These are phyloP conservation scores for Riptortus pedestris DNA, from an alignment of 1,140 invertebrate genomes.

Conservation along the genomic window DNA sequence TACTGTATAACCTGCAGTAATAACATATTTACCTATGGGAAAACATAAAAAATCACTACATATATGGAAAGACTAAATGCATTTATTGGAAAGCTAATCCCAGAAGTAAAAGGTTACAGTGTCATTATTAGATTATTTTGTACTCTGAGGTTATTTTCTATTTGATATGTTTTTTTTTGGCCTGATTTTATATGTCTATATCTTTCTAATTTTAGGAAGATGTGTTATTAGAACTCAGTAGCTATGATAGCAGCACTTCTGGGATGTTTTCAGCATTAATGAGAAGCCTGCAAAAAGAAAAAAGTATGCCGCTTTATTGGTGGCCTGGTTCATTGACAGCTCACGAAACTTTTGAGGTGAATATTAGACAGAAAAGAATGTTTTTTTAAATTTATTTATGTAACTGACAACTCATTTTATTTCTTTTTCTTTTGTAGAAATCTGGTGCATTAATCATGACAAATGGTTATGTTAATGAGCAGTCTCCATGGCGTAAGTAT, in stretches of 20 bases:
- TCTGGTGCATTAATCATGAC: constrained; percentile 66
- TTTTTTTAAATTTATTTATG: neutral
- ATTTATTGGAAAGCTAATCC: too few relatives aligned
- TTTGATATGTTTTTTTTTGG: too few relatives aligned
- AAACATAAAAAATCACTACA: too few relatives aligned
- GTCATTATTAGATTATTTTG: too few relatives aligned
- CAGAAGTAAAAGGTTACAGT: too few relatives aligned
- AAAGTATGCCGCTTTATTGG: constrained; percentile 40
- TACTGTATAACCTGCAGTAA: too few relatives aligned
- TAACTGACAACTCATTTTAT: neutral
- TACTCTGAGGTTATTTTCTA: too few relatives aligned
- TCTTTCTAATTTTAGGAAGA: constrained; percentile 42
- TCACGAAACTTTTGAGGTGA: constrained; percentile 52
- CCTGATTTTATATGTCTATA: too few relatives aligned
- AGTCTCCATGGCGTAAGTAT: constrained; percentile 50
- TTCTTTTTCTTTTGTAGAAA: constrained; percentile 47
- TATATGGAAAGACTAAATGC: too few relatives aligned
- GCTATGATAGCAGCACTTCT: constrained; percentile 44
- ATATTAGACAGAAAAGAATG: constrained; percentile 27
- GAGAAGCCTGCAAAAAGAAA: constrained; percentile 30
- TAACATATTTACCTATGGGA: too few relatives aligned
- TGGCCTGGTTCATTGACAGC: constrained; percentile 54
- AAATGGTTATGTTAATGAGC: constrained; percentile 53
- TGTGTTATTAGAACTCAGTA: constrained; percentile 52
- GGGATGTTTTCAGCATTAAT: constrained; percentile 33